Base-by-base conservation (phyloP, 2,797 vertebrate genomes). In the Thripadectes ignobilis region DNA sequence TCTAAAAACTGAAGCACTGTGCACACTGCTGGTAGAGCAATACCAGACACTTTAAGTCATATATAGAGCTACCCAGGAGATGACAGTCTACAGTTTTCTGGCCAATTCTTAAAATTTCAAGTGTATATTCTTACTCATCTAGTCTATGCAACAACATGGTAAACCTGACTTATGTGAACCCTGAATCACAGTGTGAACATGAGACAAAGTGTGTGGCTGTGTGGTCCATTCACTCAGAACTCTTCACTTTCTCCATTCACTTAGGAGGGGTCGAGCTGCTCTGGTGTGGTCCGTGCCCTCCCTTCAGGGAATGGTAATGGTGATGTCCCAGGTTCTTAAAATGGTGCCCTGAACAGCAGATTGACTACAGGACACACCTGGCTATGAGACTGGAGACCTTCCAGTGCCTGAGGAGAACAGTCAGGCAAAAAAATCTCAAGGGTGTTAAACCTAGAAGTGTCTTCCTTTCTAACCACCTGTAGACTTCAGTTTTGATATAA, bases 51-150 rank as follows among this genome's bases (percentile, higher is more conserved):
- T 46, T 57, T 22, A 88, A 91, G 38, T 68, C 17, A 8, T 7
- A 9, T 36, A 10, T 24, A 49, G 30, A 69, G 9, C n/a, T 85
- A 34, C 36, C 30, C 39, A 58, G 80, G 54, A 75, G 15, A 59
- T 0, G 2, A 27, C 0, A 0, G 24, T 13, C 12, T 48, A 46
- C 4, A 7, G 3, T 5, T 9, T 36, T 61, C 71, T 39, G 21
- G 29, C 5, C 22, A 63, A 1, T 79, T 55, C 61, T 82, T 52
- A 9, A 65, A 72, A 81, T 48, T 36, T 76, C 48, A 58, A 9
- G 13, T 7, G 6, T 51, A 19, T 34, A 10, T 29, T 81, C 32
- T 45, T 81, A 71, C n/a, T 46, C 34, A 22, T 38, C 29, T 63
- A 20, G 3, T 54, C 41, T 34, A 19, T 43, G 41, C 8, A 77